These are phyloP conservation scores for Ormyrus nitidulus DNA, from an alignment of 2,888 invertebrate species.

Conservation along the genomic window DNA sequence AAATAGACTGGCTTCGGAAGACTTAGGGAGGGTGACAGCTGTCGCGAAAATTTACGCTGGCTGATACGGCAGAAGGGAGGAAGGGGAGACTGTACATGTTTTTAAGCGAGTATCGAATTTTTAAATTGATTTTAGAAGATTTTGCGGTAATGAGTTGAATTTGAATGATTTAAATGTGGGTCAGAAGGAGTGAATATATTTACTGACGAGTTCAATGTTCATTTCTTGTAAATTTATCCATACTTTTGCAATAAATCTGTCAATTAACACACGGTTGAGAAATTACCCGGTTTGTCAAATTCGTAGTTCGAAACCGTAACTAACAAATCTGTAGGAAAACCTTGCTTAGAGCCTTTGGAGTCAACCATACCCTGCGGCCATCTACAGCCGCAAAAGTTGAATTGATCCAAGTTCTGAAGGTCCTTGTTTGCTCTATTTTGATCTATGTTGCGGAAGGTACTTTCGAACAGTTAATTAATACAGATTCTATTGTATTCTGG, in stretches of 20 bases:
- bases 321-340: conserved; percentile 83
- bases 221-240: no score
- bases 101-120: no score
- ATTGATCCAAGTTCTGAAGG: conserved; percentile 75
- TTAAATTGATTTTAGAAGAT: background rate
- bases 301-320: conserved; percentile 86
- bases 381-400: conserved; percentile 92
- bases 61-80: no score
- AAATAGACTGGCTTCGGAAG: no score
- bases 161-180: conserved; percentile 74
- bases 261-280: no score
- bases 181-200: conserved; percentile 55
- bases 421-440: conserved; percentile 78
- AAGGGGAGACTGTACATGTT: no score
- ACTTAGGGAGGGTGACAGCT: no score
- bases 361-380: conserved; percentile 90
- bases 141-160: background rate
- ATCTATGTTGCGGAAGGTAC: conserved; percentile 91
- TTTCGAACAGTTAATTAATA: conserved; percentile 86
- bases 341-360: conserved; percentile 83
- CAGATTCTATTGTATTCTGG: conserved; percentile 83
- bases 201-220: no score
- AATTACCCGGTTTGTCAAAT: conserved; percentile 76
- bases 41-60: no score
- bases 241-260: background rate